These are phyloP conservation scores for Dolichoris vasculosae DNA, from an alignment of 1,140 invertebrate genomes.

Conservation along the genomic window DNA sequence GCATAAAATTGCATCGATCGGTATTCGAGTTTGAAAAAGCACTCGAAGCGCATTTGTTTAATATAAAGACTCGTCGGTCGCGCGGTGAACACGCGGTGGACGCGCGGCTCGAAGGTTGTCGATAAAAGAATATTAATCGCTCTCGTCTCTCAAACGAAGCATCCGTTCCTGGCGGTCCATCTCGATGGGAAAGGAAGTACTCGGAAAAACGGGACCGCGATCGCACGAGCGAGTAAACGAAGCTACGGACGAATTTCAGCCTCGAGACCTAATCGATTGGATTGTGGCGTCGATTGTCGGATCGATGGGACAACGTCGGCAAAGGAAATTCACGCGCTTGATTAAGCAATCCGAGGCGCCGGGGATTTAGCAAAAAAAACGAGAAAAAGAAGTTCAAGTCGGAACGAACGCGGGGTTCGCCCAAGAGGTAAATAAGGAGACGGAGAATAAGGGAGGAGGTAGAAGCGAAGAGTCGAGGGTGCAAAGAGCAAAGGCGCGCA, in stretches of 20 bases:
- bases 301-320: neutral
- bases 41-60: neutral
- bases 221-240: no score
- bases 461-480: conserved; percentile 51
- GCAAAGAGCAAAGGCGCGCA: conserved; percentile 14
- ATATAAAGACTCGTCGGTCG: neutral
- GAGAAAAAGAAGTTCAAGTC: neutral
- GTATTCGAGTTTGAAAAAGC: neutral
- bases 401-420: neutral
- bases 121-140: neutral
- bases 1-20: neutral
- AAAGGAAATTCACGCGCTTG: neutral
- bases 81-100: no score
- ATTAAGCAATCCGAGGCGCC: neutral
- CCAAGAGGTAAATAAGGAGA: neutral
- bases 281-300: neutral
- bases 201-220: no score
- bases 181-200: no score
- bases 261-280: no score
- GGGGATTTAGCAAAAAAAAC: neutral
- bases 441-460: neutral
- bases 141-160: neutral
- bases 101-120: neutral
- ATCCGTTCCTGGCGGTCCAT: neutral
- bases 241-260: no score